These are phyloP conservation scores for Phyllotreta striolata DNA, from an alignment of 2,888 invertebrate genomes.

Conservation along the genomic window DNA sequence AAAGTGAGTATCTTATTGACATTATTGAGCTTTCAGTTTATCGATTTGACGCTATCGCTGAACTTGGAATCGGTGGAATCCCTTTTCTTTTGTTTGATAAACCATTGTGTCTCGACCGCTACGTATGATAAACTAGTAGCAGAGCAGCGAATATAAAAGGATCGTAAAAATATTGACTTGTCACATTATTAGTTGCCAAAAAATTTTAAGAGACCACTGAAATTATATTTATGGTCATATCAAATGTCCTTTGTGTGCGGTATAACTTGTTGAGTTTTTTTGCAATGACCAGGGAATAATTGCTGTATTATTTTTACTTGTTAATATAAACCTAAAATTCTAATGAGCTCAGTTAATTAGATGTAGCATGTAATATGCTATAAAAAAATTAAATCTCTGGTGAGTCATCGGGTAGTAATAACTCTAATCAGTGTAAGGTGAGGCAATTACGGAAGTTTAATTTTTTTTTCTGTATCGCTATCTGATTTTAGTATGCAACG, in stretches of 20 bases:
- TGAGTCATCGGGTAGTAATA: slow-evolving; percentile 25
- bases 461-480: slow-evolving; percentile 26
- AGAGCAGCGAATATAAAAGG: slow-evolving; percentile 29
- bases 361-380: slow-evolving; percentile 4
- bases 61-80: slow-evolving; percentile 44
- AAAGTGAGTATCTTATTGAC: slow-evolving; percentile 50
- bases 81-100: slow-evolving; percentile 52
- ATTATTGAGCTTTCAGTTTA: slow-evolving; percentile 48
- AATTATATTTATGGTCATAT: slow-evolving; percentile 12
- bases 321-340: slow-evolving; percentile 6
- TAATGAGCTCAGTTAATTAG: slow-evolving; percentile 7
- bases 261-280: slow-evolving; percentile 2
- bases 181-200: slow-evolving; percentile 23
- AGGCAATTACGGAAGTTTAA: slow-evolving; percentile 30
- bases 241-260: slow-evolving; percentile 2
- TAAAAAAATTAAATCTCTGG: slow-evolving; percentile 16
- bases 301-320: neutral
- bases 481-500: slow-evolving; percentile 32
- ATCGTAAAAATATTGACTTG: slow-evolving; percentile 28
- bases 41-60: slow-evolving; percentile 43
- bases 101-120: slow-evolving; percentile 50
- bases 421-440: slow-evolving; percentile 23
- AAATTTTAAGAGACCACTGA: slow-evolving; percentile 15
- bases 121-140: slow-evolving; percentile 46
- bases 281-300: neutral